These are phyloP conservation scores for Lathamus discolor DNA, from an alignment of 2,113 vertebrate species.

Conservation along the genomic window DNA sequence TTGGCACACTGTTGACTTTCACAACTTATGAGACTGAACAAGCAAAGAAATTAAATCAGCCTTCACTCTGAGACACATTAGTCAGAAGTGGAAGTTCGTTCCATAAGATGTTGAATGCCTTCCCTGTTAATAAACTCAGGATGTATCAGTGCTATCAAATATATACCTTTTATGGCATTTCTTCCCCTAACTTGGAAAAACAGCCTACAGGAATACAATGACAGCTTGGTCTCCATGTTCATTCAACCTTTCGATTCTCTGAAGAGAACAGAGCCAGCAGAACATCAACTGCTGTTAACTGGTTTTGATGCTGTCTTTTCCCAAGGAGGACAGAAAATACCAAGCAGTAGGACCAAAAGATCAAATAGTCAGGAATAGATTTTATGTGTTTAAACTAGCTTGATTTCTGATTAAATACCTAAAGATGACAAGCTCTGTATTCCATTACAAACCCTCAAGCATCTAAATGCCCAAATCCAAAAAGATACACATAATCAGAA, in stretches of 20 bases:
- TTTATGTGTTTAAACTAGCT: background rate
- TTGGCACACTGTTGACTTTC: background rate
- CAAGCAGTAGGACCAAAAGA: background rate
- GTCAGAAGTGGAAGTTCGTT: background rate
- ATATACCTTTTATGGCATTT: background rate
- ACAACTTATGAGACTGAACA: background rate
- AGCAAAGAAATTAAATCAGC: background rate
- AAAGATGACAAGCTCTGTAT: constrained; percentile 50
- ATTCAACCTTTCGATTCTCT: background rate
- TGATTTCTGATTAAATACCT: background rate
- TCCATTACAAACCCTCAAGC: constrained; percentile 48
- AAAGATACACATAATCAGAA: background rate
- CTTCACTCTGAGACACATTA: background rate
- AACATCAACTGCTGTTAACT: background rate
- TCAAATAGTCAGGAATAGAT: background rate
- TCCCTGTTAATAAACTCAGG: background rate
- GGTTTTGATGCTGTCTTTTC: background rate
- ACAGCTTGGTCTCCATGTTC: background rate
- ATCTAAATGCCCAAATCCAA: background rate
- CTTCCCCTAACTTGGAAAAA: background rate
- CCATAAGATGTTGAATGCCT: background rate
- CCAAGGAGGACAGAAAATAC: background rate
- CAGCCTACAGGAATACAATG: background rate
- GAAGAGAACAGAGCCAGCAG: background rate
- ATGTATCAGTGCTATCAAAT: background rate